Evolutionary conservation across 2,797 vertebrate species (phyloP).

Genomic region (Gadopsis marmoratus): DNA sequence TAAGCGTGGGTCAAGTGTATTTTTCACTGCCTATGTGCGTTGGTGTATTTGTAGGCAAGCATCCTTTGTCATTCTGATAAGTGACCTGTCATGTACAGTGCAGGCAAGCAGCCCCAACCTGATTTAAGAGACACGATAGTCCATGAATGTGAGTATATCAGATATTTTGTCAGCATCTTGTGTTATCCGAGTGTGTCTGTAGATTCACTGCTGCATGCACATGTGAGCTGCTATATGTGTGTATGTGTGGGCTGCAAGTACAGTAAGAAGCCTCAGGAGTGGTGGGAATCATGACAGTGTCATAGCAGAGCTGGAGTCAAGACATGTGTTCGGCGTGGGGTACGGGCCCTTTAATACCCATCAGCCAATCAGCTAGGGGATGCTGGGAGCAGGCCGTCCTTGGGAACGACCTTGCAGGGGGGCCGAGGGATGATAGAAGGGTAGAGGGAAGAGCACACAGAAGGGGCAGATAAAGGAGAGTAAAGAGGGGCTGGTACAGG

Average conservation of each 20-base stretch:
- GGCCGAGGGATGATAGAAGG: constrained; percentile 63
- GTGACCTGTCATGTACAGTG: constrained; percentile 45
- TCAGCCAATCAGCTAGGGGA: constrained; percentile 81
- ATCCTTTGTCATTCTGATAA: constrained; percentile 54
- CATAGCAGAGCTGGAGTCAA: constrained; percentile 55
- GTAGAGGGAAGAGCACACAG: constrained; percentile 50
- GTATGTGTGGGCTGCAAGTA: constrained; percentile 42
- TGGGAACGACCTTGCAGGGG: constrained; percentile 86
- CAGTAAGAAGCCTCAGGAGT: constrained; percentile 61
- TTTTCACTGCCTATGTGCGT: neutral
- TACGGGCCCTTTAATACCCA: constrained; percentile 85
- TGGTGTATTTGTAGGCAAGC: constrained; percentile 36
- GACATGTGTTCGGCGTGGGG: constrained; percentile 73
- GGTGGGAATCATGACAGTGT: constrained; percentile 57
- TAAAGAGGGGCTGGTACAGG: constrained; percentile 24
- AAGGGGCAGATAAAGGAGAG: constrained; percentile 52
- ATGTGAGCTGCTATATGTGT: constrained; percentile 40
- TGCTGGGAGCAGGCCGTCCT: constrained; percentile 84
- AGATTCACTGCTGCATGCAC: constrained; percentile 28
- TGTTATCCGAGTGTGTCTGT: constrained; percentile 33
- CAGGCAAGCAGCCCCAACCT: constrained; percentile 30
- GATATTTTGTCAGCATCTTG: constrained; percentile 56
- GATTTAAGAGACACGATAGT: constrained; percentile 35
- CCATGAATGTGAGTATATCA: constrained; percentile 22
- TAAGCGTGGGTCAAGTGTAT: constrained; percentile 28